Base-by-base conservation (phyloP, 2,113 vertebrate genomes). In the Phoxinus phoxinus region DNA sequence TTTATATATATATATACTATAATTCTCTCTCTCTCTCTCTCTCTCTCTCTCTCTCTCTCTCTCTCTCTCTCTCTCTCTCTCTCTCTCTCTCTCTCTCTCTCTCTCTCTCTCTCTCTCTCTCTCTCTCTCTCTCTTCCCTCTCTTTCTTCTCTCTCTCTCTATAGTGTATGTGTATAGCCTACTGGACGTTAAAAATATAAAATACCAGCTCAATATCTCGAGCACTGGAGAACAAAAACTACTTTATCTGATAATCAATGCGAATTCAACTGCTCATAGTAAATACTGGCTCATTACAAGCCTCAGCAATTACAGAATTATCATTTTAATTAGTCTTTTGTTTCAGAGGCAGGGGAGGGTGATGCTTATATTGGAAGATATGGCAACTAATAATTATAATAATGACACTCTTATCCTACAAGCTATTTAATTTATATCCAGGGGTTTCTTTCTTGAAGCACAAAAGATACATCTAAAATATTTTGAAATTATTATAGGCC, bases 271-370 rank as follows among this genome's bases (percentile, higher is more conserved):
- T 81, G 48, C 37, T 67, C 71, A 72, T 84, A 86, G 81, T 65
- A 78, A 53, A 56, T 44, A 35, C 37, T 53, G 51, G 44, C 69
- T 83, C 41, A 72, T 84, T 37, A 85, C 15, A 65, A 30, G 56
- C 51, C 51, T 69, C n/a, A 4, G 17, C 48, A 76, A 32, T 23
- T 76, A 35, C 63, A 19, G 58, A 48, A 89, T 90, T 84, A 89
- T 63, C 81, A 85, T 84, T 84, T 81, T 90, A 86, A 88, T 90
- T 73, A 86, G 83, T 10, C 83, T 81, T 88, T 91, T 87, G 86
- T 87, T 84, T 23, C 44, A 15, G 46, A 59, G 58, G 27, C 81
- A 83, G n/a, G 73, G 63, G 37, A 41, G 77, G 25, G 59, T 86
- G 78, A 84, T 72, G 51, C 71, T 84, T 73, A 6, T 19, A 19